Conservation (phyloP, 2,797 vertebrate species). For the Micropoecilia bifurca region DNA sequence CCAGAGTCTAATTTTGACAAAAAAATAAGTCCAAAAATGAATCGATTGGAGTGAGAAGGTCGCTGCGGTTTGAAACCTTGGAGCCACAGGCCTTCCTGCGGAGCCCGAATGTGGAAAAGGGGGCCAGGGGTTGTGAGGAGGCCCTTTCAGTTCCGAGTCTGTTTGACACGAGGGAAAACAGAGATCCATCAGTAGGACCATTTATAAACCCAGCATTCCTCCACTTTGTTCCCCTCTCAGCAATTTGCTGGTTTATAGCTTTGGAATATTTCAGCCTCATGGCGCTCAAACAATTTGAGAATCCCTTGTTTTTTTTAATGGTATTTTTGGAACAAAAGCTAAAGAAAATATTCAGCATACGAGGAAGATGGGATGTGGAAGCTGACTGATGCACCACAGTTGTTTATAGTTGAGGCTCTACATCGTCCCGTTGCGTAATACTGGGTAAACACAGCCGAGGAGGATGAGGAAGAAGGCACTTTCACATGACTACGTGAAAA, state of each 20-base stretch:
- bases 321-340: constrained; percentile 3
- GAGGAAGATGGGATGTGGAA: constrained; percentile 7
- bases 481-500: neutral
- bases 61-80: constrained; percentile 76
- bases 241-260: constrained; percentile 37
- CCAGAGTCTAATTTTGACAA: constrained; percentile 74
- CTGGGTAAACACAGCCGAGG: neutral
- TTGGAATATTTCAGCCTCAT: constrained; percentile 37
- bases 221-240: constrained; percentile 54
- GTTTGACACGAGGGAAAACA: constrained; percentile 70
- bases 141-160: constrained; percentile 62
- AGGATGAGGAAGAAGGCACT: neutral
- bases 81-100: constrained; percentile 75
- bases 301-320: constrained; percentile 6
- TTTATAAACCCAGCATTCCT: constrained; percentile 68
- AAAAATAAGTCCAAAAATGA: constrained; percentile 61
- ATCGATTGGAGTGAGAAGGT: constrained; percentile 67
- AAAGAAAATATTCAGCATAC: constrained; percentile 13
- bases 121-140: constrained; percentile 68
- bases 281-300: constrained; percentile 18
- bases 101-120: constrained; percentile 41
- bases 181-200: constrained; percentile 68
- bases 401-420: constrained; percentile 3
- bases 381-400: neutral
- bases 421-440: neutral